Evolutionary conservation across 2,797 vertebrate genomes (phyloP).

Genomic region (Lithobates pipiens): DNA sequence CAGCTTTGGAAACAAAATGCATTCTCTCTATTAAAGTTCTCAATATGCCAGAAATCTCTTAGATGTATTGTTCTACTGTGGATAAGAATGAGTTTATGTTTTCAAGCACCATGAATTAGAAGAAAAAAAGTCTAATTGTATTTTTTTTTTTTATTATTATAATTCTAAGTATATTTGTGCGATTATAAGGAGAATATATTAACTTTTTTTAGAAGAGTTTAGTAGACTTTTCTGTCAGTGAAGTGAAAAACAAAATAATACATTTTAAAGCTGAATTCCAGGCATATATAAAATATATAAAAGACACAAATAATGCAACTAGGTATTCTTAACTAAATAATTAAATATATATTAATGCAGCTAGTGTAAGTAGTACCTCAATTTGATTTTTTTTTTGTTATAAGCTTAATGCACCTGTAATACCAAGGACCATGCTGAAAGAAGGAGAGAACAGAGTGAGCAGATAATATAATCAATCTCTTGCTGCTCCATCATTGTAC

Average conservation of each 20-base stretch:
- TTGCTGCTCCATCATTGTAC: no score
- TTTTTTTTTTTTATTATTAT: neutral
- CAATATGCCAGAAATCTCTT: conserved; percentile 14
- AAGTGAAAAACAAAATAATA: neutral
- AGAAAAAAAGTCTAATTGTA: conserved; percentile 36
- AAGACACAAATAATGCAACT: no score
- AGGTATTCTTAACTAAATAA: no score
- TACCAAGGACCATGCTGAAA: no score
- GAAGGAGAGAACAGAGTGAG: no score
- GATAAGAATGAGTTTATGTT: conserved; percentile 38
- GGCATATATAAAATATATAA: no score
- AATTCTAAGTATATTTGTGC: conserved; percentile 15
- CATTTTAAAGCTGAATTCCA: no score
- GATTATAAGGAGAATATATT: conserved; percentile 32
- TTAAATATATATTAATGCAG: no score
- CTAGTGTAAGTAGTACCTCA: no score
- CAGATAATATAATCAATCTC: no score
- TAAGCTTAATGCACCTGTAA: no score
- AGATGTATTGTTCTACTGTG: conserved; percentile 34
- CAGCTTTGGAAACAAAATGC: conserved; percentile 11
- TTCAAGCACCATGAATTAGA: conserved; percentile 33
- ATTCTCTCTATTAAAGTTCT: conserved; percentile 48
- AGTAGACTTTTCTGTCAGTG: conserved; percentile 14
- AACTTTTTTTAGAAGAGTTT: conserved; percentile 4
- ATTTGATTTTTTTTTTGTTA: no score